Evolutionary conservation across 2,888 invertebrate species (phyloP).

Genomic region (Kuschelorhynchus macadamiae): DNA sequence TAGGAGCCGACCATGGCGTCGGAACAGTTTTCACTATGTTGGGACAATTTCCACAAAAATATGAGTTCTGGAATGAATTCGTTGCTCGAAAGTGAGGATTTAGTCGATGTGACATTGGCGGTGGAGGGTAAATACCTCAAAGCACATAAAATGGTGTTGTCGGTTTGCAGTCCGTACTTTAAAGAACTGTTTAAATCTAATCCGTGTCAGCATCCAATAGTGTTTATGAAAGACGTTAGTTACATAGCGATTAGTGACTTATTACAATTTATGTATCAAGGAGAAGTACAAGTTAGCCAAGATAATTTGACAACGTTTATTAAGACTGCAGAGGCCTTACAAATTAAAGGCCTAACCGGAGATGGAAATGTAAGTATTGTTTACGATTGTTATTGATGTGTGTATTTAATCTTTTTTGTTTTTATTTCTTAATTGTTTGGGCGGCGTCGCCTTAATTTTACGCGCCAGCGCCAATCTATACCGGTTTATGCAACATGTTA

Average conservation of each 20-base stretch:
- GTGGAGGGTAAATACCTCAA: slow-evolving; percentile 75
- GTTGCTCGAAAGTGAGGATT: slow-evolving; percentile 65
- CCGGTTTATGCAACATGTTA: too few relatives aligned
- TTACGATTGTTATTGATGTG: too few relatives aligned
- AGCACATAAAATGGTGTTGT: slow-evolving; percentile 80
- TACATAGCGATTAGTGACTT: slow-evolving; percentile 72
- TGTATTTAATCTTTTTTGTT: too few relatives aligned
- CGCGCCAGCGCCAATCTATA: too few relatives aligned
- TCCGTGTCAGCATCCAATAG: slow-evolving; percentile 79
- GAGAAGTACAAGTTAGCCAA: slow-evolving; percentile 70
- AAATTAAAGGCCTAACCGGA: slow-evolving; percentile 68
- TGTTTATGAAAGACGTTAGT: slow-evolving; percentile 73
- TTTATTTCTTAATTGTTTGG: too few relatives aligned
- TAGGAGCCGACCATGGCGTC: slow-evolving; percentile 69
- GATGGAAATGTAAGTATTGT: slow-evolving; percentile 64
- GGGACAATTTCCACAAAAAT: slow-evolving; percentile 82
- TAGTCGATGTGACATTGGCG: slow-evolving; percentile 69
- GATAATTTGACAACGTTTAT: slow-evolving; percentile 67
- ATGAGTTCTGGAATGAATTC: slow-evolving; percentile 77
- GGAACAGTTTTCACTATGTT: slow-evolving; percentile 79
- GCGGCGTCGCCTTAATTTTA: too few relatives aligned
- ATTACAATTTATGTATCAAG: slow-evolving; percentile 75
- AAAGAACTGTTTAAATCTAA: slow-evolving; percentile 78
- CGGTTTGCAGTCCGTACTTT: slow-evolving; percentile 81
- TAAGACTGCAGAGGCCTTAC: slow-evolving; percentile 68